These are phyloP conservation scores for Drosophila meridiana DNA, from an alignment of 2,888 invertebrate species.

Conservation along the genomic window DNA sequence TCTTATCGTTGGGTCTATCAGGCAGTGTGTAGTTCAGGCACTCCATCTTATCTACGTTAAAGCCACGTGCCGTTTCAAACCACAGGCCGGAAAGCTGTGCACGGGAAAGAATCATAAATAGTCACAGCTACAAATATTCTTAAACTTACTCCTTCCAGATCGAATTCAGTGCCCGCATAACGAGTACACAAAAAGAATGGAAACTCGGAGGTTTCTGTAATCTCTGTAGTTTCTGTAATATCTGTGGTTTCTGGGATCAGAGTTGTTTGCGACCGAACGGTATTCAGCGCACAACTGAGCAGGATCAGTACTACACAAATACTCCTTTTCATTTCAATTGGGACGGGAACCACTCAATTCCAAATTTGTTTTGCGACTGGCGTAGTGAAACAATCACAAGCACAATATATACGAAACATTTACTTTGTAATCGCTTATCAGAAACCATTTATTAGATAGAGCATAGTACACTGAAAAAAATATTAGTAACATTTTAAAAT, in stretches of 20 bases:
- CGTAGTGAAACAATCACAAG: neutral
- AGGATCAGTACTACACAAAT: slow-evolving; percentile 21
- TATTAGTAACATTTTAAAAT: too few species aligned
- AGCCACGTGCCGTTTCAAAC: slow-evolving; percentile 32
- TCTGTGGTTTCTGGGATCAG: neutral
- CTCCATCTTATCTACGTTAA: neutral
- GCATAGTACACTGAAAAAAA: too few species aligned
- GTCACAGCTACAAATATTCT: neutral
- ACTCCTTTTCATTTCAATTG: slow-evolving; percentile 19
- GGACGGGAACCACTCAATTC: neutral
- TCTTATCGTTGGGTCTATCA: neutral
- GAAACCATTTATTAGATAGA: neutral
- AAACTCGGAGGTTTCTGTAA: neutral
- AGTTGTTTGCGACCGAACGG: slow-evolving; percentile 17
- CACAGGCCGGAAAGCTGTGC: slow-evolving; percentile 32
- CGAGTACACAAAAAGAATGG: slow-evolving; percentile 1
- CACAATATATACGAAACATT: slow-evolving; percentile 28
- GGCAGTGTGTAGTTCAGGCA: slow-evolving; percentile 16
- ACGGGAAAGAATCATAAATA: neutral
- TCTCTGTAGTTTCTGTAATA: neutral
- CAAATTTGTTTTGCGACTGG: slow-evolving; percentile 24
- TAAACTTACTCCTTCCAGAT: slow-evolving; percentile 36
- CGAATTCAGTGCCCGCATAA: neutral
- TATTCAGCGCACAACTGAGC: slow-evolving; percentile 15
- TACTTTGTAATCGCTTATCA: slow-evolving; percentile 15